Base-by-base conservation (phyloP, 2,888 invertebrate species). In the Drosophila subquinaria region DNA sequence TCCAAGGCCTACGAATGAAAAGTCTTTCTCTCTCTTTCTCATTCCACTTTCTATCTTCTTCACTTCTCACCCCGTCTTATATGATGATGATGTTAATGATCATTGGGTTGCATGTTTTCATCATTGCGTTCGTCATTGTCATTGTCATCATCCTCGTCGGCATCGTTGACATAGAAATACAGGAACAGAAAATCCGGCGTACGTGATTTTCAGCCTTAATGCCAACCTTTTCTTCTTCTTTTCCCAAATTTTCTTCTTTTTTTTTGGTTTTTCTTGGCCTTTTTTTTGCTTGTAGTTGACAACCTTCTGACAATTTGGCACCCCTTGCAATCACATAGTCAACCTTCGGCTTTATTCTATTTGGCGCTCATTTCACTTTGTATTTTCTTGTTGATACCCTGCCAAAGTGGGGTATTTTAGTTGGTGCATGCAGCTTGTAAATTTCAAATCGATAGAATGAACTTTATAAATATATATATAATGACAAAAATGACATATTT, bases 141-240 rank as follows among this genome's bases (percentile, higher is more conserved):
- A 73, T 79, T 78, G 72, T 79, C 82, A 82, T 78, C 72, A 65
- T 71, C 66, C 52, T 67, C 50, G 52, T 67, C 50, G 52, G 65
- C 66, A 69, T 74, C 76, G 73, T 64, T 74, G 81, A 74, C 79
- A 78, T 81, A 78, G 77, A 81, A 80, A 82, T 80, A 87, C 81
- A 81, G 75, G 79, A 76, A 69, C 72, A 81, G 88, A 57, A 90
- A 90, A 90, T 89, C 91, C 90, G 90, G 80, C 86, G 90, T 90
- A 90, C 90, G 90, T 91, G 90, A 90, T 91, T 90, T 91, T 84
- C 81, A 84, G 82, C 82, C 90, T 80, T 86, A 89, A 88, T 86
- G 88, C 79, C 27, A 35, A 52, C 4, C 48, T 43, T 43, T 53
- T 55, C n/a, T 36, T 40, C 35, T 48, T 42, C 11, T 13, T 48